Base-by-base conservation (phyloP, 2,888 invertebrate genomes). In the Bellardia bayeri region DNA sequence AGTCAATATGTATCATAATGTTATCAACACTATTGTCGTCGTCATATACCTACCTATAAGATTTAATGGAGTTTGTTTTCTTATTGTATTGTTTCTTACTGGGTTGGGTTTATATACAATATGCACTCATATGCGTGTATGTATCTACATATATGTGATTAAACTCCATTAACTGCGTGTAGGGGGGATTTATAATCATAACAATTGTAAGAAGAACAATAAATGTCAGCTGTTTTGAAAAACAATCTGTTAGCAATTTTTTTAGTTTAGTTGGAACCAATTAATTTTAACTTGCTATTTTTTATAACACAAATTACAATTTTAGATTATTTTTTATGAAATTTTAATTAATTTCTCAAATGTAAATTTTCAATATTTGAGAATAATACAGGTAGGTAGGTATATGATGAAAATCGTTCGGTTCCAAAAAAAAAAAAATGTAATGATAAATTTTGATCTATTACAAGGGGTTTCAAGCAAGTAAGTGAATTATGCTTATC, bases 211-310 rank as follows among this genome's bases (percentile, higher is more conserved):
- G 42, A 37, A 42, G 88, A 88, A 87, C 37, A 42, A 88, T 89
- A 87, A 89, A 83, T 83, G 88, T 89, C 90, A 90, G 90, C 90
- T 90, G 90, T 89, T 90, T 90, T 89, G 89, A 88, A 89, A 88
- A 88, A 86, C n/a, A 66, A 14, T 80, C 71, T 75, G 63, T 74
- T 61, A 13, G 33, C 30, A 56, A 54, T 7, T 54, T 42, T 23
- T 66, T 42, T 23, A 16, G 42, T 64, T 42, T 16, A 45, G 45
- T 45, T 33, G 37, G 33, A 11, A 6, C 6, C 14, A 37, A 13
- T 8, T 30, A 1, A 37, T 37, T 37, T 37, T 37, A 37, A 37
- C 0, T 37, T 37, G 4, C 5, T 37, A 6, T 37, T 37, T 37
- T 23, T 23, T 23, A 23, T 23, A 23, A 23, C 0, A 23, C 23